phyloP scores from a whole-genome alignment of 2,888 invertebrate species.

The Acrobeloides nanus region DNA sequence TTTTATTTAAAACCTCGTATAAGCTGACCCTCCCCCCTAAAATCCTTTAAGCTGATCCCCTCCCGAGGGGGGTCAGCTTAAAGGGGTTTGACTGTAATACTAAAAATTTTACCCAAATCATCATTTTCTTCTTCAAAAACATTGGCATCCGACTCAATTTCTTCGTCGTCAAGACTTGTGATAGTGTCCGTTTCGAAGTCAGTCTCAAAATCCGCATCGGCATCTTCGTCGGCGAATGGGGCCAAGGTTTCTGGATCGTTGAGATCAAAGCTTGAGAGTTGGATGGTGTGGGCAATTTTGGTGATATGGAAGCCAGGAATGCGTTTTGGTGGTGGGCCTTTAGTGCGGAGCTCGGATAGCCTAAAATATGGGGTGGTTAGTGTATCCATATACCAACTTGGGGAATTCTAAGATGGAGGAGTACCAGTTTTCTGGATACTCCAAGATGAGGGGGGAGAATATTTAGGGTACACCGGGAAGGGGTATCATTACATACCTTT shows the following conservation, averaged over 20 bases:
- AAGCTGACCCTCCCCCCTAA: too few relatives aligned
- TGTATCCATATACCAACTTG: too few relatives aligned
- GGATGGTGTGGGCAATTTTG: constrained; percentile 16
- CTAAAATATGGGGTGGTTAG: constrained; percentile 6
- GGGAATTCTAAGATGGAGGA: too few relatives aligned
- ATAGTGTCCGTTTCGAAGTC: constrained; percentile 12
- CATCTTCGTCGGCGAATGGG: constrained; percentile 14
- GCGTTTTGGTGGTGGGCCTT: too few relatives aligned
- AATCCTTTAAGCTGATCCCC: too few relatives aligned
- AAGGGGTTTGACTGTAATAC: not conserved
- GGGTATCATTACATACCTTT: constrained; percentile 9
- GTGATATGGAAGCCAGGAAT: constrained; percentile 6
- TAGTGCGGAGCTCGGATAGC: constrained; percentile 8
- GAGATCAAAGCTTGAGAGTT: constrained; percentile 41
- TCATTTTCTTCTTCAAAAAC: constrained; percentile 12
- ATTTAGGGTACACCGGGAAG: too few relatives aligned
- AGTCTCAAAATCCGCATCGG: constrained; percentile 9
- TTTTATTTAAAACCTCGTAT: too few relatives aligned
- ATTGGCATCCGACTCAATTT: constrained; percentile 13
- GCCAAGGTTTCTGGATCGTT: constrained; percentile 32
- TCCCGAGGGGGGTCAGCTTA: too few relatives aligned
- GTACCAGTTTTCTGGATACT: not conserved
- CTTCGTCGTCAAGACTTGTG: constrained; percentile 15
- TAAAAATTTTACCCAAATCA: not conserved
- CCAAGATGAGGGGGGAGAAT: not conserved